Evolutionary conservation across 2,797 vertebrate species (phyloP).

Genomic region (Takifugu ocellatus): DNA sequence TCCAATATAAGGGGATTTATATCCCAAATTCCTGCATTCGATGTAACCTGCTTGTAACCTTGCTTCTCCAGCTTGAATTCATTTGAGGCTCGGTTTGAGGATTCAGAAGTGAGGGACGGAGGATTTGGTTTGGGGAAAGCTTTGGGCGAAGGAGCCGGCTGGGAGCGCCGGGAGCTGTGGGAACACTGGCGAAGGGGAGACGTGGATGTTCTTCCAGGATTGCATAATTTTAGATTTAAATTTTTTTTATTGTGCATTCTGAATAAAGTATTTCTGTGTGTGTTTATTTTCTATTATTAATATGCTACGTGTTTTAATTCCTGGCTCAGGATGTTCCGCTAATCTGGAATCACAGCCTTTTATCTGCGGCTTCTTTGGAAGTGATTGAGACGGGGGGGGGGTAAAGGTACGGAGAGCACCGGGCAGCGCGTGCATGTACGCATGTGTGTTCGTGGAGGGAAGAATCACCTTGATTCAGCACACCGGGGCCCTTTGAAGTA

Average conservation of each 20-base stretch:
- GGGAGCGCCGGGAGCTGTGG: slow-evolving; percentile 51
- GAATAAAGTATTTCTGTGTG: not conserved
- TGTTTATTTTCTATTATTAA: slow-evolving; percentile 13
- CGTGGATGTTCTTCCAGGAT: slow-evolving; percentile 12
- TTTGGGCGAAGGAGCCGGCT: slow-evolving; percentile 48
- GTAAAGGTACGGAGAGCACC: slow-evolving; percentile 52
- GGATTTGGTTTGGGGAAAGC: slow-evolving; percentile 66
- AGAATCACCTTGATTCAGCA: slow-evolving; percentile 97
- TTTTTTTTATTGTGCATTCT: not conserved
- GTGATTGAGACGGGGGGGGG: slow-evolving; percentile 31
- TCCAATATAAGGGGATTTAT: slow-evolving; percentile 79
- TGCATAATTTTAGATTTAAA: slow-evolving; percentile 2
- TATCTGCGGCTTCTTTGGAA: slow-evolving; percentile 48
- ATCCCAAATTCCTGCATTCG: slow-evolving; percentile 73
- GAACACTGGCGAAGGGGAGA: slow-evolving; percentile 45
- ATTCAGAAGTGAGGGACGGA: slow-evolving; percentile 59
- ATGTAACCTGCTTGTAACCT: slow-evolving; percentile 75
- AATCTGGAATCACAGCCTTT: slow-evolving; percentile 60
- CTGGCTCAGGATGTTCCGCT: slow-evolving; percentile 28
- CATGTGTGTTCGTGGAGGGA: slow-evolving; percentile 65
- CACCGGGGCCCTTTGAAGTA: slow-evolving; percentile 93
- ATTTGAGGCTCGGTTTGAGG: slow-evolving; percentile 71
- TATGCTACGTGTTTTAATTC: slow-evolving; percentile 26
- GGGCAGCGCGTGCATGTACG: slow-evolving; percentile 64
- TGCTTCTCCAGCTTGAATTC: slow-evolving; percentile 71